Evolutionary conservation across 2,888 invertebrate genomes (phyloP).

Genomic region (Drymonia ruficornis): DNA sequence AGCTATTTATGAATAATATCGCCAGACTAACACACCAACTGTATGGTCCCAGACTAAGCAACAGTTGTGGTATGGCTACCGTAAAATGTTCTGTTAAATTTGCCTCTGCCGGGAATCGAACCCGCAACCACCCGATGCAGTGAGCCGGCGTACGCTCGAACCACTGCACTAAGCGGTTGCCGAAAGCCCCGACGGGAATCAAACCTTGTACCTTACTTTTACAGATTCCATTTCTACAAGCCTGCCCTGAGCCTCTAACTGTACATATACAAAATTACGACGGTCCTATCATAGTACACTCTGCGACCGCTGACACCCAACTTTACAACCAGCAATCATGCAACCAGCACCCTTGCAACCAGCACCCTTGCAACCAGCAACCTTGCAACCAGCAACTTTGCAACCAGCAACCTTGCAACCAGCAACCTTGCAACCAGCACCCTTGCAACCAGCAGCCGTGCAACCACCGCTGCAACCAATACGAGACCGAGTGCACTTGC

Average conservation of each 20-base stretch:
- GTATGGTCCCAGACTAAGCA: no score
- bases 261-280: conserved; percentile 64
- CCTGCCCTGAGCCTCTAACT: conserved; percentile 44
- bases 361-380: conserved; percentile 4
- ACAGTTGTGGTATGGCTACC: no score
- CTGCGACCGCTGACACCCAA: conserved; percentile 20
- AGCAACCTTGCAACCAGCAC: conserved; percentile 13
- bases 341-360: conserved; percentile 13
- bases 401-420: conserved; percentile 8
- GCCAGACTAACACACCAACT: no score
- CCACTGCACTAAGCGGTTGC: no score
- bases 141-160: no score
- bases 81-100: no score
- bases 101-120: no score
- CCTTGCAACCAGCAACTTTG: not conserved
- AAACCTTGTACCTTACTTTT: conserved; percentile 15
- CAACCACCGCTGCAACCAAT: conserved; percentile 7
- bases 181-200: no score
- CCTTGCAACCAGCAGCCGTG: not conserved
- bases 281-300: conserved; percentile 48
- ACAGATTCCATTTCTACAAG: conserved; percentile 39
- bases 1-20: no score
- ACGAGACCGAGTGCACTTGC: conserved; percentile 30
- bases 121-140: no score
- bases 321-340: conserved; percentile 1